A percentile compares a stretch with the other conserved stretches of the same genome.
Evolutionary conservation across 2,113 vertebrate species (phyloP).

Genomic region (Falcunculus frontatus): DNA sequence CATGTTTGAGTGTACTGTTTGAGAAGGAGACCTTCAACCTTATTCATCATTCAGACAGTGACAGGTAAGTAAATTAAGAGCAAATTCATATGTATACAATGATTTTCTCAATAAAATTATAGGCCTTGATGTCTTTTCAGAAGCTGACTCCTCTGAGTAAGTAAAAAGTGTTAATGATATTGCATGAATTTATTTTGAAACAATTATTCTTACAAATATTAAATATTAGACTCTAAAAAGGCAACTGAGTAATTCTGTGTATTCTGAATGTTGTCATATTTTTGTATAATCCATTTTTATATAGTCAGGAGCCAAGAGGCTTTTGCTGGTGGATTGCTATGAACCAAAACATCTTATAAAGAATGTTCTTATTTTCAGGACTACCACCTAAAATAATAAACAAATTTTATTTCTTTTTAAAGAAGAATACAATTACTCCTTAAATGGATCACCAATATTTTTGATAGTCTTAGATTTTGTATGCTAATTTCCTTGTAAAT

Average conservation of each 20-base stretch:
- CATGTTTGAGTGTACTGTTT: neutral
- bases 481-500: slow-evolving; percentile 9
- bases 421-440: neutral
- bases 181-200: neutral
- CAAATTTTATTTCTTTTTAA: neutral
- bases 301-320: neutral
- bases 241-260: neutral
- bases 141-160: neutral
- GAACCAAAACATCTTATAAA: neutral
- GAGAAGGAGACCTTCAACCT: neutral
- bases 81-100: neutral
- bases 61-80: neutral
- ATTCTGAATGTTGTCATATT: neutral
- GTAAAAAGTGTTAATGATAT: neutral
- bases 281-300: neutral
- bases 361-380: neutral
- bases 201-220: neutral
- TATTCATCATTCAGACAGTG: neutral
- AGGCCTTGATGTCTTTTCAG: neutral
- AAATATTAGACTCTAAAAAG: neutral
- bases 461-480: neutral
- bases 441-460: neutral
- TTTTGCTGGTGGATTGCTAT: neutral
- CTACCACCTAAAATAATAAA: neutral
- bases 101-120: slow-evolving; percentile 19